Evolutionary conservation across 2,888 invertebrate genomes (phyloP).

Genomic region (Dione juno): DNA sequence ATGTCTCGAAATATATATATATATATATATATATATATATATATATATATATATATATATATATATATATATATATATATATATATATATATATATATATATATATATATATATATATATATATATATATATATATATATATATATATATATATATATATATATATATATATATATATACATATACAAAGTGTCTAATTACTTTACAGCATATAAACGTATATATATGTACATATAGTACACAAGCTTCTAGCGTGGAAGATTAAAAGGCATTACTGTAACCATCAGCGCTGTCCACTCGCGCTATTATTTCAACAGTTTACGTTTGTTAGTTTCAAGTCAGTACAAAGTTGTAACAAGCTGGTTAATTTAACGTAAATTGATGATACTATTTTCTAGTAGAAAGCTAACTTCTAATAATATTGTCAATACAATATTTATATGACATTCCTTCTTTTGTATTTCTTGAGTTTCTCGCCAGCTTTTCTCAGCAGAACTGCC

Average conservation of each 20-base stretch:
- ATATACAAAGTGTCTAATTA: not conserved
- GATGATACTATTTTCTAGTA: not conserved
- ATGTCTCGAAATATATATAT: not conserved
- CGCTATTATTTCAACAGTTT: slow-evolving; percentile 58
- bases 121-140: too few species aligned
- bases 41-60: not conserved
- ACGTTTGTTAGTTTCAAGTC: slow-evolving; percentile 66
- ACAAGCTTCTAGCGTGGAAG: not conserved
- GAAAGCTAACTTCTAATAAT: not conserved
- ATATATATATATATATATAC: not conserved
- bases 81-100: too few species aligned
- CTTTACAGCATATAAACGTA: slow-evolving; percentile 3
- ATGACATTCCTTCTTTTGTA: too few species aligned
- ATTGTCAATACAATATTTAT: not conserved
- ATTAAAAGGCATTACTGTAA: slow-evolving; percentile 23
- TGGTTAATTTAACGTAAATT: slow-evolving; percentile 8
- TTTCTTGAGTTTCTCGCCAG: too few species aligned
- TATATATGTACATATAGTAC: slow-evolving; percentile 1
- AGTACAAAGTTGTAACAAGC: slow-evolving; percentile 50
- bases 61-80: too few species aligned
- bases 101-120: too few species aligned
- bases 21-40: not conserved
- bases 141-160: too few species aligned
- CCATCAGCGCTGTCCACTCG: slow-evolving; percentile 26
- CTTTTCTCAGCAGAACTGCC: too few species aligned